These are phyloP conservation scores for Nibea coibor DNA, from an alignment of 2,113 vertebrate genomes.

Conservation along the genomic window DNA sequence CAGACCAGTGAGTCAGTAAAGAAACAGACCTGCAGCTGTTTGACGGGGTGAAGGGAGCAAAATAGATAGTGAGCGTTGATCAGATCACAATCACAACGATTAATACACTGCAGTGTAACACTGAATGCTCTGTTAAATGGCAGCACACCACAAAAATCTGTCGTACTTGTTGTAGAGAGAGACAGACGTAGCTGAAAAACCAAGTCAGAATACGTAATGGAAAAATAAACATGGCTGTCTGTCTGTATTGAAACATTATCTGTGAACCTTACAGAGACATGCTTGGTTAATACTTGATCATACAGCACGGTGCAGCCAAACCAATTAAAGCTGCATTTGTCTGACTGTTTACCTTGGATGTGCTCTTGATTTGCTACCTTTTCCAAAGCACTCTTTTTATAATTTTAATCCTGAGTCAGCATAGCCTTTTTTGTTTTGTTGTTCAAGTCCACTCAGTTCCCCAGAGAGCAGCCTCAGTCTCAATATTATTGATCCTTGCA, in stretches of 20 bases:
- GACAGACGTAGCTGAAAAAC: neutral
- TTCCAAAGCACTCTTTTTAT: slow-evolving; percentile 23
- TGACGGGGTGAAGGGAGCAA: slow-evolving; percentile 12
- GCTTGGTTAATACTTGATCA: slow-evolving; percentile 19
- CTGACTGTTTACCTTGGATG: slow-evolving; percentile 24
- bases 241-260: slow-evolving; percentile 31
- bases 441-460: neutral
- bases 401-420: slow-evolving; percentile 1
- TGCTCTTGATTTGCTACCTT: neutral
- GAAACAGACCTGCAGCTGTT: slow-evolving; percentile 46
- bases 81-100: slow-evolving; percentile 23
- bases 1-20: slow-evolving; percentile 42
- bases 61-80: slow-evolving; percentile 13
- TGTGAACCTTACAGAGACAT: slow-evolving; percentile 21
- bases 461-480: neutral
- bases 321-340: slow-evolving; percentile 2
- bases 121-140: neutral
- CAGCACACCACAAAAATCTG: slow-evolving; percentile 8
- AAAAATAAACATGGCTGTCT: slow-evolving; percentile 17
- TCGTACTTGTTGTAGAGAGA: neutral
- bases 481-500: slow-evolving; percentile 16
- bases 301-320: neutral
- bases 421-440: neutral
- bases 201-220: slow-evolving; percentile 6
- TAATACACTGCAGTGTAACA: slow-evolving; percentile 11